Conservation (phyloP, 2,888 invertebrate genomes). For the Limnephilus rhombicus region DNA sequence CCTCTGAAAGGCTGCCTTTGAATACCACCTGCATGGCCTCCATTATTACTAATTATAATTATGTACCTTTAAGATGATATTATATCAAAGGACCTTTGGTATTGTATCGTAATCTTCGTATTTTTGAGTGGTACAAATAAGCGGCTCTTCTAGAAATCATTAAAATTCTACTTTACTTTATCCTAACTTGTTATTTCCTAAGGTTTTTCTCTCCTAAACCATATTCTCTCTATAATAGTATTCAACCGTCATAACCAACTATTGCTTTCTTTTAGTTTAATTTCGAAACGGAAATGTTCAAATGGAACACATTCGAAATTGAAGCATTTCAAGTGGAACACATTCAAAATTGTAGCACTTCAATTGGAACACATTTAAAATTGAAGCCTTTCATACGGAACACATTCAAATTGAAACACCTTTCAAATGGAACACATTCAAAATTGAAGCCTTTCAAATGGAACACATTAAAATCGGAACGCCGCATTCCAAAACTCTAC, state of each 20-base stretch:
- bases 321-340: no score
- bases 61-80: not conserved
- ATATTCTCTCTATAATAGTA: not conserved
- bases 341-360: not conserved
- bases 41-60: not conserved
- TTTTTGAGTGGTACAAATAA: not conserved
- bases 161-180: not conserved
- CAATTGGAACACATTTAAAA: not conserved
- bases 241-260: not conserved
- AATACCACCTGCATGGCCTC: not conserved
- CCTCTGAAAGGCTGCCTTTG: not conserved
- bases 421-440: no score
- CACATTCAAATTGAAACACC: no score
- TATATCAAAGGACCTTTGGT: not conserved
- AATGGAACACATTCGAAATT: no score
- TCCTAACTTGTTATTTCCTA: not conserved
- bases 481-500: no score
- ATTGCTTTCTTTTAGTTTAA: no score
- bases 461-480: no score
- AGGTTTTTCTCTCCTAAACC: not conserved
- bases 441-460: no score
- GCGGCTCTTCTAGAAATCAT: not conserved
- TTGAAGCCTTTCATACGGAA: no score
- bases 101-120: not conserved
- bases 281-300: not conserved